phyloP scores from a whole-genome alignment of 2,113 vertebrate species.

The Neofelis nebulosa region DNA sequence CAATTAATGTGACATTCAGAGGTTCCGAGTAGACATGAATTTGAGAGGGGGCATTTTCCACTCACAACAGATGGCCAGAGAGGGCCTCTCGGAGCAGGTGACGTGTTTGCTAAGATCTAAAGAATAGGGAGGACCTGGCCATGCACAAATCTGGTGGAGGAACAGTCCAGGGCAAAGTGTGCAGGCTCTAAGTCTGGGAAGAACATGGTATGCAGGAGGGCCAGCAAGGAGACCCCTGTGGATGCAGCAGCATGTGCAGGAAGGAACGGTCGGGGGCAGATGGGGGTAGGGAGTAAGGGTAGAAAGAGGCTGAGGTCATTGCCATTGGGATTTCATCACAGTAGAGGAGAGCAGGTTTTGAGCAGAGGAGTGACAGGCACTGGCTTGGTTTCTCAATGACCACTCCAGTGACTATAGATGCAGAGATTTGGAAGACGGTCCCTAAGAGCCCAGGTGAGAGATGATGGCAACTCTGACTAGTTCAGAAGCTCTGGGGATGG shows the following conservation, averaged over 20 bases:
- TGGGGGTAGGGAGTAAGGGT: accelerated
- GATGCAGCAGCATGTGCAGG: background rate
- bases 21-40: background rate
- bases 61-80: background rate
- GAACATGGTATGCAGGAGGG: background rate
- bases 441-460: background rate
- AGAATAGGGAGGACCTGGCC: background rate
- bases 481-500: background rate
- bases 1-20: background rate
- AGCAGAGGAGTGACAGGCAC: background rate
- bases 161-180: too few relatives aligned
- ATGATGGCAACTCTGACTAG: background rate
- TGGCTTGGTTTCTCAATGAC: background rate
- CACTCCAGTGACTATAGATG: background rate
- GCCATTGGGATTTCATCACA: background rate
- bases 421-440: accelerated
- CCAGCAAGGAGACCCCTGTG: background rate
- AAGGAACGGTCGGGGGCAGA: accelerated
- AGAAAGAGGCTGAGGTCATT: background rate
- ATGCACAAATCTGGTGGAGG: background rate
- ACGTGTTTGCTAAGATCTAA: background rate
- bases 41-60: background rate
- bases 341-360: background rate
- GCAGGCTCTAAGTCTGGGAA: background rate
- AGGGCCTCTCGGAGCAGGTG: background rate